Base-by-base conservation (phyloP, 2,888 invertebrate species). In the Cyclophora albipunctata region DNA sequence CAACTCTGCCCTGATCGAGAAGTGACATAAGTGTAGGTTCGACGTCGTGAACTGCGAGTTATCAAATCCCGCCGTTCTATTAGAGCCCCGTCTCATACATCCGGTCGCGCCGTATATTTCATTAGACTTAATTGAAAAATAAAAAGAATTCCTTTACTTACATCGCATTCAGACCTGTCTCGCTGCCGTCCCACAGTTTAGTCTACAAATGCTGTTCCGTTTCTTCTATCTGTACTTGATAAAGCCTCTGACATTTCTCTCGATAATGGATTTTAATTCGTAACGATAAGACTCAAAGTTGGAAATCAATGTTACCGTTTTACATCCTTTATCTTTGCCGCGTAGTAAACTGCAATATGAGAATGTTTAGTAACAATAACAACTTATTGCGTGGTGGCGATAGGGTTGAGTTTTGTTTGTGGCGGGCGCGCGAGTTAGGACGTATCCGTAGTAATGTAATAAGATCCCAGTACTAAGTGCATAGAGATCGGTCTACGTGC, bases 401-500 rank as follows among this genome's bases (percentile, higher is more conserved):
- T 62, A 69, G 54, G 61, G 63, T 57, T 46, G 45, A 48, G 49
- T 59, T 65, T 68, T 5, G 40, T 45, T 49, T 57, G 58, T 3
- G 34, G 3, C 20, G 34, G 3, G 7, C 20, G 52, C 55, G 60
- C 53, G 35, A 49, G 56, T 63, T 69, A 65, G 46, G 64, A 55
- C 64, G 45, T 71, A 77, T 50, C 54, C 53, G 53, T 53, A 20
- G 49, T 56, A 49, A 45, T 45, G 43, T 42, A 46, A 35, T 50
- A 54, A 64, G 70, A 67, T 67, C 55, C 68, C 63, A 71, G 73
- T 72, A 76, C 77, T 84, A 83, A 85, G 84, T 85, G 84, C 84
- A 85, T 79, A 78, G 77, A 73, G 81, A 81, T 82, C 79, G 80
- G 63, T 73, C 73, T 81, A 85, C 84, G 84, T 84, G 85, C 82